Percentiles rank a stretch among this genome's conserved stretches.
Conservation (phyloP, 2,113 vertebrate genomes). For the Monopterus albus region DNA sequence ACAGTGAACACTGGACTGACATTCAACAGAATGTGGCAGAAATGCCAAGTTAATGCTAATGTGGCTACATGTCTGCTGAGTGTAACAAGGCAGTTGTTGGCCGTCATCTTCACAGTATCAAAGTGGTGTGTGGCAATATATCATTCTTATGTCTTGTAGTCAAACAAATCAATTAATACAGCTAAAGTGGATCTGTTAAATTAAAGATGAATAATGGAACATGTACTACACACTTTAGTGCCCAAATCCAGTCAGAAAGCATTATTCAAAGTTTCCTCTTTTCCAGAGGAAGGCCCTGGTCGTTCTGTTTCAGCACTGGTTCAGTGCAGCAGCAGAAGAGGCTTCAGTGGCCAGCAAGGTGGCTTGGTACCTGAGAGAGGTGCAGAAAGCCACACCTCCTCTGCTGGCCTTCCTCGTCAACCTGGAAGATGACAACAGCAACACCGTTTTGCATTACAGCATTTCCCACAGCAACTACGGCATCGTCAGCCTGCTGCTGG, state of each 20-base stretch:
- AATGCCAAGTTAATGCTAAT: too few species aligned
- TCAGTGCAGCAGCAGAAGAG: slow-evolving; percentile 88
- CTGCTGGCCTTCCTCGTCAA: slow-evolving; percentile 89
- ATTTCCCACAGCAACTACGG: slow-evolving; percentile 93
- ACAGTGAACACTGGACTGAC: not conserved
- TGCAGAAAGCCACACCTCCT: slow-evolving; percentile 76
- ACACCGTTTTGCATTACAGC: slow-evolving; percentile 95
- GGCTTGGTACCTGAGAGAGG: slow-evolving; percentile 79
- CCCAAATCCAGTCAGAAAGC: not conserved
- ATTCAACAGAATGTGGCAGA: accelerated
- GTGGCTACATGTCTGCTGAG: too few species aligned
- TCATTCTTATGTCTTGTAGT: not conserved
- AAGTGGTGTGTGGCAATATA: not conserved
- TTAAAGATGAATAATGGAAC: not conserved
- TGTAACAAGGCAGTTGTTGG: too few species aligned
- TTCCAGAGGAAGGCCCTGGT: slow-evolving; percentile 84
- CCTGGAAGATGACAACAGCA: slow-evolving; percentile 91
- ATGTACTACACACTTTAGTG: too few species aligned
- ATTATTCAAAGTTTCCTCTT: not conserved
- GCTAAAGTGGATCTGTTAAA: not conserved
- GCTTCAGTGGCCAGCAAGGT: slow-evolving; percentile 82
- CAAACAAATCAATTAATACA: not conserved
- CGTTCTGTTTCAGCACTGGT: slow-evolving; percentile 91
- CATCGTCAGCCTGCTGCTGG: slow-evolving; percentile 88
- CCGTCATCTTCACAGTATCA: too few species aligned